Conservation (phyloP, 2,113 vertebrate species). For the Cryptotis parvus region DNA sequence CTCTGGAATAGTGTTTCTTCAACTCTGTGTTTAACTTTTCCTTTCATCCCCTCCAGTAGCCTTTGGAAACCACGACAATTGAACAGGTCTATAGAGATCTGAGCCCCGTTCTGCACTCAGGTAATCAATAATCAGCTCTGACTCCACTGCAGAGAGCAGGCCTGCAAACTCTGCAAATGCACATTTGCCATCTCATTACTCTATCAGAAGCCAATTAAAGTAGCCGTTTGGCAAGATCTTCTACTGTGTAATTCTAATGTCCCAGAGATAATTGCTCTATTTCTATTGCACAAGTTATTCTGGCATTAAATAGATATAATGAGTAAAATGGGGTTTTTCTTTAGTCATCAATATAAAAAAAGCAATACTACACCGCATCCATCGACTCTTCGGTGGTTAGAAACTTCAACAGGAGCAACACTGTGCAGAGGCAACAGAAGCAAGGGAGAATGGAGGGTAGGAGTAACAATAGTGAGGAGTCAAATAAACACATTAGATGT, state of each 20-base stretch:
- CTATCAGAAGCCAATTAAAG: conserved; percentile 7
- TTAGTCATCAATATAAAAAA: background rate
- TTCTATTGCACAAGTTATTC: conserved; percentile 11
- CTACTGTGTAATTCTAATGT: background rate
- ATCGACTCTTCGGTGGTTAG: background rate
- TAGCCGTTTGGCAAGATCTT: background rate
- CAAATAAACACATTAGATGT: background rate
- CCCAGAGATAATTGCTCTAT: background rate
- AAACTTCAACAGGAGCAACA: background rate
- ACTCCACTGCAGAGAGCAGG: background rate
- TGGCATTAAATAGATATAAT: background rate
- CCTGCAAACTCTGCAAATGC: background rate
- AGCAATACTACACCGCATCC: background rate
- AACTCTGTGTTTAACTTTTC: background rate
- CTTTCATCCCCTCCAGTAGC: background rate
- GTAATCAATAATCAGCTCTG: background rate
- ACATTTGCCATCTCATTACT: background rate
- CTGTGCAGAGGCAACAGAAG: rapidly evolving
- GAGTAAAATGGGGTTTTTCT: background rate
- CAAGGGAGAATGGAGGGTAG: background rate
- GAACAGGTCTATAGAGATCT: background rate
- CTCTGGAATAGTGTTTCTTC: too few species aligned
- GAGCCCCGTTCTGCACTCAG: background rate
- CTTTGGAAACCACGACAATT: background rate
- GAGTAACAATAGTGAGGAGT: background rate